A percentile compares a stretch with the other conserved stretches of the same genome.
Conservation (phyloP, 2,113 vertebrate genomes). For the Vidua macroura region DNA sequence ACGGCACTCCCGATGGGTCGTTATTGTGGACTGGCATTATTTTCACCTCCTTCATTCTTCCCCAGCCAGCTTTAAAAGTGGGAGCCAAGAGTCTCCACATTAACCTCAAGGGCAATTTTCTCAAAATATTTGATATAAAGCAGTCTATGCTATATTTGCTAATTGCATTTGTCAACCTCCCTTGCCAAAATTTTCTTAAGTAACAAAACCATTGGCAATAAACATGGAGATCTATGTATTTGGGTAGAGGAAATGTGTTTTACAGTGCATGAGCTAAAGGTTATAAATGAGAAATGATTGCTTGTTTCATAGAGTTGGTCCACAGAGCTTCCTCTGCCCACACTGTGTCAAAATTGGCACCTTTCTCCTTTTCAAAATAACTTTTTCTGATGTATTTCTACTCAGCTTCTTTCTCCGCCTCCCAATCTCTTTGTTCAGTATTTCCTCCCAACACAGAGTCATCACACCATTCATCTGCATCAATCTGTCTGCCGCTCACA, state of each 20-base stretch:
- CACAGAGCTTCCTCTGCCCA: not conserved
- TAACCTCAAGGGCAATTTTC: conserved; percentile 18
- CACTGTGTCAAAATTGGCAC: not conserved
- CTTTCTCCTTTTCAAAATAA: conserved; percentile 1
- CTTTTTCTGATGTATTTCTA: not conserved
- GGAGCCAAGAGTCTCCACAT: not conserved
- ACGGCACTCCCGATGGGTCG: not conserved
- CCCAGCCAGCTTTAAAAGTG: not conserved
- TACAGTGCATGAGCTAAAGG: not conserved
- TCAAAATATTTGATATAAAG: conserved; percentile 47
- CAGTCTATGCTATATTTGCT: conserved; percentile 33
- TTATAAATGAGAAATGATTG: not conserved
- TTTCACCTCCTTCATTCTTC: conserved; percentile 4
- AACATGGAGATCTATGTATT: not conserved
- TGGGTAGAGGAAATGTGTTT: not conserved
- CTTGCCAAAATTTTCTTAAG: conserved; percentile 34
- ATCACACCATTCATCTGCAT: conserved; percentile 48
- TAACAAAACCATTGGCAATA: conserved; percentile 11
- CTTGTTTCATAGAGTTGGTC: not conserved
- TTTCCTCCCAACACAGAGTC: not conserved
- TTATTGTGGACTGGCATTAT: not conserved
- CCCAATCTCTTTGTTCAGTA: conserved; percentile 42
- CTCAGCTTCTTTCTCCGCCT: not conserved
- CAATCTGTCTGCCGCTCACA: conserved; percentile 29
- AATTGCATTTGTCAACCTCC: conserved; percentile 23